Conservation (phyloP, 1,140 invertebrate species). For the Acyrthosiphon pisum region DNA sequence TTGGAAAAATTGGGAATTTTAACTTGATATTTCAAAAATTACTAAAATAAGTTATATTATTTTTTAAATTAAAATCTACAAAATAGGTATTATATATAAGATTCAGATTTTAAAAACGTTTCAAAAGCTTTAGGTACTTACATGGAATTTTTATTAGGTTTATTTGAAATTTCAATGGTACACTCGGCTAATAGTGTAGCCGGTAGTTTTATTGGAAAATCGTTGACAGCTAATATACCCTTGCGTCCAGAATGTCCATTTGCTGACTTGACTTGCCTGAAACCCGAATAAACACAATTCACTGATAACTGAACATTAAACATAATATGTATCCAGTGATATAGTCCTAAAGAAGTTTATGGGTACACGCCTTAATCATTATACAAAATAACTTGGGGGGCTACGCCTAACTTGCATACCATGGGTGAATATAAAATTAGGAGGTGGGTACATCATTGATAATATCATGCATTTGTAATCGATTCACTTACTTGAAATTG, state of each 20-base stretch:
- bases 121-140: background rate
- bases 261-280: background rate
- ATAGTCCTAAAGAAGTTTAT: too few species aligned
- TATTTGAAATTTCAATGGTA: conserved; percentile 58
- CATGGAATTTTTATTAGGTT: conserved; percentile 23
- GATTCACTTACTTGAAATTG: conserved; percentile 29
- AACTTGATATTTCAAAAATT: background rate
- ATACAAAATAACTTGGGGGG: too few species aligned
- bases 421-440: too few species aligned
- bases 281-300: background rate
- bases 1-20: background rate
- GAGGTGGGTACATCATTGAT: too few species aligned
- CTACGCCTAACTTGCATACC: too few species aligned
- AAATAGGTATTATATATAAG: background rate
- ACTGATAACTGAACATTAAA: background rate
- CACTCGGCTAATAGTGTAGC: conserved; percentile 58
- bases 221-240: background rate
- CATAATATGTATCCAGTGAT: too few species aligned
- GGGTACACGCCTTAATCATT: too few species aligned
- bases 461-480: background rate
- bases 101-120: background rate
- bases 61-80: background rate
- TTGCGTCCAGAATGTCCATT: background rate
- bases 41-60: background rate
- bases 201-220: conserved; percentile 58